Conservation (phyloP, 2,797 vertebrate genomes). For the Cyclopterus lumpus region DNA sequence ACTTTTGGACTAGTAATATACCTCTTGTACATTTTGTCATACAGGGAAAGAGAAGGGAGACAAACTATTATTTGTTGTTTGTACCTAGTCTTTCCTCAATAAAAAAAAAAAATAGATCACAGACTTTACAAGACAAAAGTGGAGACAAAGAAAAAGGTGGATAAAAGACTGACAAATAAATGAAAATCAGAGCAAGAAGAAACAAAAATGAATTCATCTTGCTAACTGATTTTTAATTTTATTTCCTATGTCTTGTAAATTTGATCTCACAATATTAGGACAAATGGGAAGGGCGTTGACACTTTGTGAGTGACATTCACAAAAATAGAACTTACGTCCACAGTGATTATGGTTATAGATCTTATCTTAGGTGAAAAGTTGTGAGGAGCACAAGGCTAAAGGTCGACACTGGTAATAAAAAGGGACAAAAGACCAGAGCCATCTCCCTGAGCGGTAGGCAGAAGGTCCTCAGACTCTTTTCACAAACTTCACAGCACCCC, state of each 20-base stretch:
- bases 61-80: slow-evolving; percentile 67
- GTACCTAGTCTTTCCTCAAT: slow-evolving; percentile 82
- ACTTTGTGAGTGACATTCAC: slow-evolving; percentile 91
- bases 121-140: slow-evolving; percentile 87
- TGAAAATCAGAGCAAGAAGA: slow-evolving; percentile 81
- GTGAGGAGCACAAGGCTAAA: slow-evolving; percentile 80
- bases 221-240: slow-evolving; percentile 59
- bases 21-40: slow-evolving; percentile 80
- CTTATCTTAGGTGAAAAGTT: slow-evolving; percentile 84
- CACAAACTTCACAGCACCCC: slow-evolving; percentile 68
- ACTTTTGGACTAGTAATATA: slow-evolving; percentile 81
- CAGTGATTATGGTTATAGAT: slow-evolving; percentile 88
- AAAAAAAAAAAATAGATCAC: slow-evolving; percentile 87
- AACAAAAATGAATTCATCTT: slow-evolving; percentile 74
- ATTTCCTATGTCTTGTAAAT: slow-evolving; percentile 74
- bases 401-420: slow-evolving; percentile 77
- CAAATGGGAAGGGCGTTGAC: slow-evolving; percentile 79
- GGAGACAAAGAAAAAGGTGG: slow-evolving; percentile 73
- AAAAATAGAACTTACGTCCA: slow-evolving; percentile 88
- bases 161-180: slow-evolving; percentile 73
- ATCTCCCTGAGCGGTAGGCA: slow-evolving; percentile 83
- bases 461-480: slow-evolving; percentile 70
- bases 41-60: slow-evolving; percentile 70
- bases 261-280: slow-evolving; percentile 79
- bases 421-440: slow-evolving; percentile 81